phyloP scores from a whole-genome alignment of 2,888 invertebrate genomes.

The Nyleta sp. region DNA sequence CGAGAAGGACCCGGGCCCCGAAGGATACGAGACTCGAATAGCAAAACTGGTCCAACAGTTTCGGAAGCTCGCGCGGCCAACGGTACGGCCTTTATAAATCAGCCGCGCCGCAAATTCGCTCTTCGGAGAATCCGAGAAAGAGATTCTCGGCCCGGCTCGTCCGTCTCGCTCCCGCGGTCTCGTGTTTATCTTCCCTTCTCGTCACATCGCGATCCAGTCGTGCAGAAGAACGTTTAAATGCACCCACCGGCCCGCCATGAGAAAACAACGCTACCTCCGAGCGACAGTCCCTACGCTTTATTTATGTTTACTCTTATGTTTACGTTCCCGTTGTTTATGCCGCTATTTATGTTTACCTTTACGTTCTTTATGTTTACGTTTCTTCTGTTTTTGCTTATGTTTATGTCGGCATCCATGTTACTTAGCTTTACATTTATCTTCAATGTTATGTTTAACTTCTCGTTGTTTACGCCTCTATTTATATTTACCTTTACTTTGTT shows the following conservation, averaged over 20 bases:
- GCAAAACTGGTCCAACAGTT: slow-evolving; percentile 77
- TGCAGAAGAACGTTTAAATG: slow-evolving; percentile 72
- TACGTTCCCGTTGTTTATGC: not conserved
- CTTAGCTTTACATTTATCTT: slow-evolving; percentile 11
- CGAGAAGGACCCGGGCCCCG: too few relatives aligned
- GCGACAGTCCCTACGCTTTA: slow-evolving; percentile 37
- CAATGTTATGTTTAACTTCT: not conserved
- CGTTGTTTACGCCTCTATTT: not conserved
- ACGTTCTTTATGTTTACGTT: not conserved
- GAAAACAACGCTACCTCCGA: slow-evolving; percentile 62
- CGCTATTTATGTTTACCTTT: not conserved
- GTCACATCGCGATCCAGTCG: slow-evolving; percentile 72
- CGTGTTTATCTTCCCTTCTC: slow-evolving; percentile 55
- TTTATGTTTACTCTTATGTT: slow-evolving; percentile 2
- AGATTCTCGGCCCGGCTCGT: slow-evolving; percentile 21
- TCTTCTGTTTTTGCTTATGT: not conserved
- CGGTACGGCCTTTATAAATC: slow-evolving; percentile 66
- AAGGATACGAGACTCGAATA: too few relatives aligned
- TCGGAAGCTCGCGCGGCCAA: slow-evolving; percentile 69
- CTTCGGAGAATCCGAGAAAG: slow-evolving; percentile 54
- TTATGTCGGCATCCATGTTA: too few relatives aligned
- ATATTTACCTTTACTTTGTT: not conserved
- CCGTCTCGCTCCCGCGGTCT: slow-evolving; percentile 28
- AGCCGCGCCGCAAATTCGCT: slow-evolving; percentile 57
- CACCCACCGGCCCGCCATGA: slow-evolving; percentile 67